Conservation (phyloP, 37 sponge, comb jelly and placozoan genomes). For the Chondrosia reniformis region DNA sequence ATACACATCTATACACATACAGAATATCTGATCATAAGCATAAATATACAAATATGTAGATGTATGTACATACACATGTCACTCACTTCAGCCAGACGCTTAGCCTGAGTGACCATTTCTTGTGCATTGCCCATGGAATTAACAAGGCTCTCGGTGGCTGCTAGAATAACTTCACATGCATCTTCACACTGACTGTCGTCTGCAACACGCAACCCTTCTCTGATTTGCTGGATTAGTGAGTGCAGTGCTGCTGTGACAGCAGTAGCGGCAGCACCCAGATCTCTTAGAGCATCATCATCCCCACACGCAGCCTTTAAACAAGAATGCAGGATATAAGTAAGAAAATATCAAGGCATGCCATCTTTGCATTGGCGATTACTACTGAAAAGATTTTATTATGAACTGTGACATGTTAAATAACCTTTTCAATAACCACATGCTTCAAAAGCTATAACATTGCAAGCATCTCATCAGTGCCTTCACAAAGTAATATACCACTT, state of each 20-base stretch:
- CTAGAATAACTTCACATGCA: slow-evolving; percentile 86
- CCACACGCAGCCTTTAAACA: slow-evolving; percentile 63
- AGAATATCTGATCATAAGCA: too few relatives aligned
- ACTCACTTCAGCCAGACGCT: slow-evolving; percentile 60
- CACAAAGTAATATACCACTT: too few relatives aligned
- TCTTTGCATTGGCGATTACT: not conserved
- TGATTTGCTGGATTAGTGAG: slow-evolving; percentile 70
- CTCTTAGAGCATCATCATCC: slow-evolving; percentile 87
- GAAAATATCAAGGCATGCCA: too few relatives aligned
- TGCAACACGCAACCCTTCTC: slow-evolving; percentile 45
- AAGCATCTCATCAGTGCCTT: too few relatives aligned
- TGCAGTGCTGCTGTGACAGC: slow-evolving; percentile 83
- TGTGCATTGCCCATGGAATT: slow-evolving; percentile 87
- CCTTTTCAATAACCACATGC: too few relatives aligned
- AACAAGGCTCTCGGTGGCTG: slow-evolving; percentile 84
- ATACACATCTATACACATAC: too few relatives aligned
- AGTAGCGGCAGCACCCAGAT: slow-evolving; percentile 82
- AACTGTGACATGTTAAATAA: too few relatives aligned
- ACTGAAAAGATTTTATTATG: too few relatives aligned
- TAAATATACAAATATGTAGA: too few relatives aligned
- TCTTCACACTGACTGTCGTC: slow-evolving; percentile 74
- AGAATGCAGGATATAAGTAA: not conserved
- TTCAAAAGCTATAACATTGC: too few relatives aligned
- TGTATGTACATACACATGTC: too few relatives aligned
- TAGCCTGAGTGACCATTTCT: slow-evolving; percentile 94